Evolutionary conservation across 2,797 vertebrate genomes (phyloP).

Genomic region (Sphaeramia orbicularis): DNA sequence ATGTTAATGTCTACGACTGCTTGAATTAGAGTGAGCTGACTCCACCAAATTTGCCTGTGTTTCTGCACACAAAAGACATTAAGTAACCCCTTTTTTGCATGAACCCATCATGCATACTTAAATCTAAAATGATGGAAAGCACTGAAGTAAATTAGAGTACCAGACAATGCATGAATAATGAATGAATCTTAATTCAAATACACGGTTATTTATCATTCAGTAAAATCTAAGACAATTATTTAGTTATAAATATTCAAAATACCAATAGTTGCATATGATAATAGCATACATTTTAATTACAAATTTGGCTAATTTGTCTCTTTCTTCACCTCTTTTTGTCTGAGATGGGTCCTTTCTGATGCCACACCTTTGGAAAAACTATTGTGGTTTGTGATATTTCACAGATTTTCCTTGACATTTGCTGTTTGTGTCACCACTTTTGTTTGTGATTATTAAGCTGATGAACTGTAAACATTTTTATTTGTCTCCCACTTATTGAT

Average conservation of each 20-base stretch:
- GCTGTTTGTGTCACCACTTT: constrained; percentile 7
- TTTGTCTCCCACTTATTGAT: constrained; percentile 59
- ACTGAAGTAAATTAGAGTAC: constrained; percentile 60
- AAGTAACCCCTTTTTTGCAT: constrained; percentile 60
- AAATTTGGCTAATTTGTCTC: no score
- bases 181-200: constrained; percentile 56
- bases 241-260: no score
- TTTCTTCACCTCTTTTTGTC: no score
- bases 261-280: no score
- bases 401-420: constrained; percentile 58
- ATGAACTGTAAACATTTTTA: constrained; percentile 45
- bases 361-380: constrained; percentile 70
- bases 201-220: constrained; percentile 52
- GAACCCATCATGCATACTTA: constrained; percentile 73
- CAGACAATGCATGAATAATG: constrained; percentile 70
- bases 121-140: constrained; percentile 73
- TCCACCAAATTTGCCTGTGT: constrained; percentile 52
- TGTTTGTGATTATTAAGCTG: constrained; percentile 27
- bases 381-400: constrained; percentile 70
- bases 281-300: no score
- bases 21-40: constrained; percentile 70
- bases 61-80: constrained; percentile 72
- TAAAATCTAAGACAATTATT: neutral
- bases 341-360: constrained; percentile 73
- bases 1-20: constrained; percentile 59